Evolutionary conservation across 2,797 vertebrate genomes (phyloP), one percentile per base, ranked within the genome.

Genomic region (Poeciliopsis infans): DNA sequence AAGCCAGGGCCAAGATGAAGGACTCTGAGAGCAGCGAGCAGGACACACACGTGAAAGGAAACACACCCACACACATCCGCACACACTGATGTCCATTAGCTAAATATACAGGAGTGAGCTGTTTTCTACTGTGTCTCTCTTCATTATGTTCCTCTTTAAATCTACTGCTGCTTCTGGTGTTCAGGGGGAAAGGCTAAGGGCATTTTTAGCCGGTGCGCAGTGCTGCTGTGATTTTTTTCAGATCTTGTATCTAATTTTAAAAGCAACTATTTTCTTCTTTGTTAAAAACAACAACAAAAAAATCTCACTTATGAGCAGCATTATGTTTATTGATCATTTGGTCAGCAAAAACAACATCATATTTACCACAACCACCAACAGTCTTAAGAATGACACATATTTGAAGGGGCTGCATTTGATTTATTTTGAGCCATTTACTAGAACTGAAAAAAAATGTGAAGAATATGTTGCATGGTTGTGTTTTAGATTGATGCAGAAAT

Each of bases 1-100:
- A 83, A 85, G 85, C 86, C 90, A 83, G 76, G 84, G 87, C 91
- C 90, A 87, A 92, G 90, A 89, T 90, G 85, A 85, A 92, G 92
- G 88, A 91, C 86, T 87, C 85, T 53, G 66, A 82, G 82, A 83
- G 80, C 61, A 76, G 85, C 80, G 82, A 78, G 85, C 88, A 83
- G 72, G 74, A 85, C 75, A 86, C 74, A 79, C 83, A 82, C 64
- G 69, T 69, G 36, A 53, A 71, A 33, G 74, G 43, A 77, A 36
- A 81, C 72, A 49, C 75, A 79, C 43, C 66, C 76, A 77, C 43
- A 74, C 76, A 77, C 73, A 76, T 75, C 0, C 5, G 0, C 57
- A 81, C 73, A 87, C 76, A 80, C 72, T 64, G 64, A 70, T 85
- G 81, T 90, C 85, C 79, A 90, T 92, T 89, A 90, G 80, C 77